These are phyloP conservation scores for Zygogramma bicolorata DNA, from an alignment of 2,888 invertebrate species.

Conservation along the genomic window DNA sequence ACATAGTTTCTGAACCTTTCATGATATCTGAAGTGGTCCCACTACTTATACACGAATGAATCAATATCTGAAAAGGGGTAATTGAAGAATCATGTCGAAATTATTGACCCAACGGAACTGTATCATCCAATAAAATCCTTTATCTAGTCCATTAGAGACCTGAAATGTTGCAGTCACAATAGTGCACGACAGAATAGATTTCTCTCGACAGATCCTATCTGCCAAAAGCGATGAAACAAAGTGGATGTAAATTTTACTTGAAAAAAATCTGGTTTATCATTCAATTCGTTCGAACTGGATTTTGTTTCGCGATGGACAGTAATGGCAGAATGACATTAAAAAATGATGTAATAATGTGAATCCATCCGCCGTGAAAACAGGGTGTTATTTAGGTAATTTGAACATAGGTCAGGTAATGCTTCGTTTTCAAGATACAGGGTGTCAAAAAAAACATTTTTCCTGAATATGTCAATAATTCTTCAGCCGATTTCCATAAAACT, in stretches of 20 bases:
- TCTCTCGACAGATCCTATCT: neutral
- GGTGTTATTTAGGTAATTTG: no score
- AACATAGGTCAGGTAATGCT: no score
- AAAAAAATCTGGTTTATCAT: no score
- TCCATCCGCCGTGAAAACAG: no score
- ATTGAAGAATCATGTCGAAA: constrained; percentile 17
- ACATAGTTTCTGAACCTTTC: neutral
- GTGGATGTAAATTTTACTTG: neutral
- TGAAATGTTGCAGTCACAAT: neutral
- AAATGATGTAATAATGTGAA: no score
- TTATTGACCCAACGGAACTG: constrained; percentile 2
- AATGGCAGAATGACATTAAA: no score
- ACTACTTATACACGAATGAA: neutral
- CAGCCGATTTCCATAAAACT: no score
- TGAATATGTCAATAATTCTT: no score
- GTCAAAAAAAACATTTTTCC: no score
- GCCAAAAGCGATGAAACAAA: neutral
- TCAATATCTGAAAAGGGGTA: constrained; percentile 4
- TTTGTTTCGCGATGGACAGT: neutral
- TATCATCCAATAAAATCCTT: constrained; percentile 12
- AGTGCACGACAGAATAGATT: neutral
- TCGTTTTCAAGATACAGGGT: no score
- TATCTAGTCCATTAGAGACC: constrained; percentile 16
- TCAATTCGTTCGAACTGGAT: neutral
- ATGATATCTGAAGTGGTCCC: neutral